Percentiles rank a stretch among this genome's conserved stretches.
Conservation (phyloP, 2,888 invertebrate species). For the Nineta flava region DNA sequence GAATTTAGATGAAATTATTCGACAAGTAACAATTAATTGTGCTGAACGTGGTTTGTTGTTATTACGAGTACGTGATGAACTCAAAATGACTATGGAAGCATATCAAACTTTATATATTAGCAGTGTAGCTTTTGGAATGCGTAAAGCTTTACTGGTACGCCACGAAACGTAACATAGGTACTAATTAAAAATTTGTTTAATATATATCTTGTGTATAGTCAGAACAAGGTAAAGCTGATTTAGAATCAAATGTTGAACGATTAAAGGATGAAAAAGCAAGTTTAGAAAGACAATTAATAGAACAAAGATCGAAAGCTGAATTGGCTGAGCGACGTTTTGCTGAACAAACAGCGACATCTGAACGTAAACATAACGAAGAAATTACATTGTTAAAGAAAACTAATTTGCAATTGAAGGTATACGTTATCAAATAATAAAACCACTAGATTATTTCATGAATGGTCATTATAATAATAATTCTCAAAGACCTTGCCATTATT, state of each 20-base stretch:
- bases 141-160: slow-evolving; percentile 82
- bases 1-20: slow-evolving; percentile 57
- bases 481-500: too few relatives aligned
- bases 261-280: slow-evolving; percentile 48
- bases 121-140: slow-evolving; percentile 93
- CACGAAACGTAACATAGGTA: background rate
- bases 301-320: slow-evolving; percentile 55
- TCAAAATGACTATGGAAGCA: slow-evolving; percentile 90
- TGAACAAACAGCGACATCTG: slow-evolving; percentile 75
- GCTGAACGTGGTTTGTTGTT: slow-evolving; percentile 89
- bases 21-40: slow-evolving; percentile 95
- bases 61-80: slow-evolving; percentile 85
- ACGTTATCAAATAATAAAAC: too few relatives aligned
- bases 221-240: slow-evolving; percentile 75
- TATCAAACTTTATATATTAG: slow-evolving; percentile 95
- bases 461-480: too few relatives aligned
- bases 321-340: slow-evolving; percentile 67
- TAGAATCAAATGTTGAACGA: slow-evolving; percentile 56
- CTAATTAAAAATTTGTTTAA: background rate
- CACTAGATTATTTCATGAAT: too few relatives aligned
- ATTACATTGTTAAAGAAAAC: slow-evolving; percentile 84
- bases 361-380: slow-evolving; percentile 85
- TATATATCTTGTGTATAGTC: slow-evolving; percentile 31
- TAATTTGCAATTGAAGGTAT: slow-evolving; percentile 80
- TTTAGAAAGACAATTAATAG: slow-evolving; percentile 42